These are phyloP conservation scores for Leucophenga maculata DNA, from an alignment of 2,888 invertebrate genomes.

Conservation along the genomic window DNA sequence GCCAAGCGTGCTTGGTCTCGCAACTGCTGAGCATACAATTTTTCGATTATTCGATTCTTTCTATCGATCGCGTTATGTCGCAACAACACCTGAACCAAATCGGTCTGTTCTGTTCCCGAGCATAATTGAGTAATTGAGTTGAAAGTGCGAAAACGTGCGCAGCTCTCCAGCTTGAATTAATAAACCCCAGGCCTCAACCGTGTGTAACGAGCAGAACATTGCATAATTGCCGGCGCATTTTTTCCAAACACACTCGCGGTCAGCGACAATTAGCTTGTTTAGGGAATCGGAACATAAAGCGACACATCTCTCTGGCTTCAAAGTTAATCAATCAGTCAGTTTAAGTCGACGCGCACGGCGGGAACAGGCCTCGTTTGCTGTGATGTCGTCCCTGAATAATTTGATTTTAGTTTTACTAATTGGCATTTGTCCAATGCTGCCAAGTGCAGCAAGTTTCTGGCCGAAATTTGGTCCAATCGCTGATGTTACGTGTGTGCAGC, in stretches of 20 bases:
- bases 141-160: background rate
- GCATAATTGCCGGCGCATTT: slow-evolving; percentile 1
- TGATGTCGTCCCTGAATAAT: no score
- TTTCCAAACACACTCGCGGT: background rate
- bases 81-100: background rate
- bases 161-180: background rate
- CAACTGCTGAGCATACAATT: background rate
- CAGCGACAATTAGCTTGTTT: slow-evolving; percentile 12
- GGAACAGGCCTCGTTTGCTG: no score
- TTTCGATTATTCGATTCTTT: background rate
- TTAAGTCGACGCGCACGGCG: background rate
- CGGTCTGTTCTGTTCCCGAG: background rate
- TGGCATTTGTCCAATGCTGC: background rate
- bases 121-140: slow-evolving; percentile 8
- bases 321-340: no score
- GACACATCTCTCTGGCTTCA: no score
- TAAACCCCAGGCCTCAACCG: background rate
- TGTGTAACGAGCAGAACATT: slow-evolving; percentile 22
- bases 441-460: slow-evolving; percentile 17
- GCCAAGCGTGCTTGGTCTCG: no score
- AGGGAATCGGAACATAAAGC: slow-evolving; percentile 16
- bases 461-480: slow-evolving; percentile 14
- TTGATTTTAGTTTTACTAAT: no score
- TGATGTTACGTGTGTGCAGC: slow-evolving; percentile 10
- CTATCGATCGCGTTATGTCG: background rate